A percentile compares a stretch with the other conserved stretches of the same genome.
These are phyloP conservation scores for Perithous albicinctus DNA, from an alignment of 2,888 invertebrate genomes.

Conservation along the genomic window DNA sequence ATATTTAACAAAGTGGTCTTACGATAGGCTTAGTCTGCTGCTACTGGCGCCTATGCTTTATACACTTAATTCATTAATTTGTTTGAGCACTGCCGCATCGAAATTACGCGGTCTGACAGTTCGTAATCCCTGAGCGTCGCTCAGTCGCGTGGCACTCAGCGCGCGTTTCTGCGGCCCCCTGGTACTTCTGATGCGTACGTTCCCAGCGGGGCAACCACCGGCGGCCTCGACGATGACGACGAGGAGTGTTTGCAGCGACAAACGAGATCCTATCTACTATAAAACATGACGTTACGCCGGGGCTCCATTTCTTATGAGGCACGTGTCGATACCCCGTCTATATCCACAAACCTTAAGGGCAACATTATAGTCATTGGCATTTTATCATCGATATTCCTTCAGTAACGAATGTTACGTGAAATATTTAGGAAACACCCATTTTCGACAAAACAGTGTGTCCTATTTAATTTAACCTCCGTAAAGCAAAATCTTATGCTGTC, in stretches of 20 bases:
- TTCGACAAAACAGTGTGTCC: no score
- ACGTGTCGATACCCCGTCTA: slow-evolving; percentile 51
- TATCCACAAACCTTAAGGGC: slow-evolving; percentile 32
- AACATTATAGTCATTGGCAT: slow-evolving; percentile 21
- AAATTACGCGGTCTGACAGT: slow-evolving; percentile 82
- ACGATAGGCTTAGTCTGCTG: background rate
- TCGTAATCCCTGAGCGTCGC: slow-evolving; percentile 78
- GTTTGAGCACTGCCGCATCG: slow-evolving; percentile 70
- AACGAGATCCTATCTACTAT: slow-evolving; percentile 57
- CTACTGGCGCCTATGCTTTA: slow-evolving; percentile 47
- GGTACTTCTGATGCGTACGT: slow-evolving; percentile 80
- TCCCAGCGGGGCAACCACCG: slow-evolving; percentile 72
- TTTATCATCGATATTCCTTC: background rate
- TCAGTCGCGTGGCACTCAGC: slow-evolving; percentile 76
- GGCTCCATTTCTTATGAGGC: slow-evolving; percentile 73
- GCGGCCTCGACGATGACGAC: slow-evolving; percentile 65
- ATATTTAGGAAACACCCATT: no score
- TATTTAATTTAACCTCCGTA: no score
- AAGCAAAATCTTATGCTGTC: no score
- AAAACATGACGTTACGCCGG: slow-evolving; percentile 66
- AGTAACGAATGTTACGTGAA: background rate
- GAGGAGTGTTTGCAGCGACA: slow-evolving; percentile 48
- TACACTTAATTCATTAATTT: slow-evolving; percentile 77
- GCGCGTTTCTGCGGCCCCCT: slow-evolving; percentile 60
- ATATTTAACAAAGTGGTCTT: slow-evolving; percentile 14